Percentiles rank a stretch among this genome's conserved stretches.
Evolutionary conservation across 2,113 vertebrate species (phyloP).

Genomic region (Odontesthes bonariensis): DNA sequence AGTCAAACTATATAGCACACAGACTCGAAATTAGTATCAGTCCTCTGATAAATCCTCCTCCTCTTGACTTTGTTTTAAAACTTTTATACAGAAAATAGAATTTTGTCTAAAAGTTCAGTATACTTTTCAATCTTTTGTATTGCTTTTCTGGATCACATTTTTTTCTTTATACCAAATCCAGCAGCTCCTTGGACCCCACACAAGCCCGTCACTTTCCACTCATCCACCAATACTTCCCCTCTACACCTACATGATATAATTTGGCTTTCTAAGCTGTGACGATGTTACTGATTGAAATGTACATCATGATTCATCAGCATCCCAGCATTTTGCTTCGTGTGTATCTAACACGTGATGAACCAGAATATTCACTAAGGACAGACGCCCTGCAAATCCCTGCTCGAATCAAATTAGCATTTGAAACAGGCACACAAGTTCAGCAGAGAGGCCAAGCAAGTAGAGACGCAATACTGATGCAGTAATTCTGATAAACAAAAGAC

Average conservation of each 20-base stretch:
- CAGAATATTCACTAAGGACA: neutral
- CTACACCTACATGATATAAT: conserved; percentile 4
- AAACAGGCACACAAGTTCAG: conserved; percentile 31
- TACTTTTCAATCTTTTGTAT: neutral
- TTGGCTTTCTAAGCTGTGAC: conserved; percentile 9
- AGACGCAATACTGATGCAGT: neutral
- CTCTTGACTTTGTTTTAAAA: no score
- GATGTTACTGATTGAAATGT: conserved; percentile 24
- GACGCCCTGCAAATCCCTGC: conserved; percentile 21
- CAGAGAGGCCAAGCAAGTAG: conserved; percentile 2
- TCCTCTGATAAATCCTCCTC: no score
- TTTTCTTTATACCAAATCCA: neutral
- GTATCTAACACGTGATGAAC: neutral
- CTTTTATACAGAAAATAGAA: neutral
- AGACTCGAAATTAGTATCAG: no score
- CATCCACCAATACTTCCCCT: neutral
- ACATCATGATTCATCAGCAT: conserved; percentile 1
- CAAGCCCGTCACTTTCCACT: neutral
- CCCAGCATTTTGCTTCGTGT: conserved; percentile 3
- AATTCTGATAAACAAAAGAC: neutral
- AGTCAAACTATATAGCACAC: no score
- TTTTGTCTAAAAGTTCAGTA: neutral
- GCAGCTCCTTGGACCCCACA: neutral
- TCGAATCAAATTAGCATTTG: conserved; percentile 40
- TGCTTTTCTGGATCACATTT: neutral